These are phyloP conservation scores for Aptenodytes forsteri DNA, from an alignment of 2,113 vertebrate species.

Conservation along the genomic window DNA sequence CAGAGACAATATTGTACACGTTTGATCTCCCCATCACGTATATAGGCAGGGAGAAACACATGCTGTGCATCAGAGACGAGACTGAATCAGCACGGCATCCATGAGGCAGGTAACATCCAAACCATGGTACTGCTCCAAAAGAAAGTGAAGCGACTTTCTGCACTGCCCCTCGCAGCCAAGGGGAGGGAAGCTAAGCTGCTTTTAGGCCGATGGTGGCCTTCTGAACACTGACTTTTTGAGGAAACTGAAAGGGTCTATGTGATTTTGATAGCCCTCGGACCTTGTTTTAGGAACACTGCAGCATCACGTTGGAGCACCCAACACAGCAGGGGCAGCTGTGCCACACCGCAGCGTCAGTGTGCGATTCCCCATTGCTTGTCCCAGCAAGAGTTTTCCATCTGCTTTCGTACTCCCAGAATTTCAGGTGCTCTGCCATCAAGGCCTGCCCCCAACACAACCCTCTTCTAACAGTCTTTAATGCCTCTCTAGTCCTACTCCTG, in stretches of 20 bases:
- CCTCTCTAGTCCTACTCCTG: neutral
- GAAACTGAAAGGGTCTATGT: neutral
- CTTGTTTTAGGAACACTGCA: neutral
- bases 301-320: neutral
- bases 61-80: fast-evolving
- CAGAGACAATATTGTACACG: fast-evolving
- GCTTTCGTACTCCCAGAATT: neutral
- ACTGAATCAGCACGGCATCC: neutral
- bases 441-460: neutral
- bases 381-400: neutral
- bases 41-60: neutral
- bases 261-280: neutral
- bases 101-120: neutral
- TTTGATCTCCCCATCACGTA: neutral
- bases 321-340: neutral
- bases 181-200: neutral
- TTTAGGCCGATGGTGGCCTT: neutral
- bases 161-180: neutral
- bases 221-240: neutral
- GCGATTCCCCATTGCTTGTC: neutral
- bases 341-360: too few relatives aligned
- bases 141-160: neutral
- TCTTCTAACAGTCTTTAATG: neutral
- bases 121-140: neutral
- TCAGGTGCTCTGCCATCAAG: neutral